Base-by-base conservation (phyloP, 2,888 invertebrate species). In the Drosophila tripunctata region DNA sequence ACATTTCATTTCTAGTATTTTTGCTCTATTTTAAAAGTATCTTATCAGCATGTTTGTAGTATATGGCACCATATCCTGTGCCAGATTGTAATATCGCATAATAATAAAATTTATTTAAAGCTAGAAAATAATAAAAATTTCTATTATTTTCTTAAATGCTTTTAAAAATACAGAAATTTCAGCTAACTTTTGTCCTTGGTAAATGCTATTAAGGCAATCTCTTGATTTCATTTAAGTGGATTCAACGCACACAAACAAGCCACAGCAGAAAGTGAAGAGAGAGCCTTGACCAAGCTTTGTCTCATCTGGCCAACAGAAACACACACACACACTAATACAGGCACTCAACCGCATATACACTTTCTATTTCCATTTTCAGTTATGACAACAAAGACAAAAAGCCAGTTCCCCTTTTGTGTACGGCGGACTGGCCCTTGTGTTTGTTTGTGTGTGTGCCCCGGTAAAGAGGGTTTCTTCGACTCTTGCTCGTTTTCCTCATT, bases 351-450 rank as follows among this genome's bases (percentile, higher is more conserved):
- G 19, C 55, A 55, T 48, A 72, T 68, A 65, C 67, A 78, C 86
- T 79, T 86, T 85, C 65, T 50, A 78, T 79, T 82, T 85, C 65
- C 52, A 78, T 79, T 82, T 80, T 75, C 83, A 73, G 79, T 86
- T 86, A 82, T 52, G 83, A 51, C 75, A 73, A 68, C 83, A 67
- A 69, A 51, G 55, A 55, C 62, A 57, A 71, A 57, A 71, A 61
- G 56, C 67, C 67, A 75, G 27, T 80, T 58, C 44, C 50, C 58
- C 62, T 50, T 10, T 27, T 10, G 8, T 27, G 27, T 27, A 10
- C 10, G 27, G 7, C 36, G 55, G 38, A 44, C 51, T 47, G 1
- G 64, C 30, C 44, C 36, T 35, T 44, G 48, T 48, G 56, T 48
- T n/a, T n/a, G n/a, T n/a, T n/a, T n/a, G n/a, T n/a, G n/a, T n/a